phyloP scores from a whole-genome alignment of 1,140 invertebrate species.

The Adoxophyes honmai region DNA sequence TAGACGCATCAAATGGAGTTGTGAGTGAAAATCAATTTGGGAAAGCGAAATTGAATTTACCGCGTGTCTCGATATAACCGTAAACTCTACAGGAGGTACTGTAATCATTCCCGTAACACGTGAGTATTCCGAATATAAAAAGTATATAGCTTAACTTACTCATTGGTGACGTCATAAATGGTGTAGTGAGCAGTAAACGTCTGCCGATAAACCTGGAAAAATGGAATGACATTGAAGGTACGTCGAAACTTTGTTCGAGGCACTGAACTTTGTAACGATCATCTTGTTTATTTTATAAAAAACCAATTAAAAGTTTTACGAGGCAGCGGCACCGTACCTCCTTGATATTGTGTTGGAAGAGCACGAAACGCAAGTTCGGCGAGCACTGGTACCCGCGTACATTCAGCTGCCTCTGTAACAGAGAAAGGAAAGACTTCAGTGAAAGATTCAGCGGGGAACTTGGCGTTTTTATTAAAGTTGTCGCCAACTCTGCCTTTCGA shows the following conservation, averaged over 20 bases:
- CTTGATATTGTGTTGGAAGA: slow-evolving; percentile 92
- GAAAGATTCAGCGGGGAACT: background rate
- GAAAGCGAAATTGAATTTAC: slow-evolving; percentile 34
- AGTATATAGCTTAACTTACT: slow-evolving; percentile 79
- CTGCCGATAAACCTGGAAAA: slow-evolving; percentile 86
- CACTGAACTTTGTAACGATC: slow-evolving; percentile 25
- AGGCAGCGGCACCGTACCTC: slow-evolving; percentile 79
- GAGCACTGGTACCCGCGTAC: slow-evolving; percentile 90
- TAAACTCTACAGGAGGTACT: slow-evolving; percentile 24
- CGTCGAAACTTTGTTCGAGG: slow-evolving; percentile 5
- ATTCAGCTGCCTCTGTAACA: slow-evolving; percentile 87
- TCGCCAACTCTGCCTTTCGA: slow-evolving; percentile 5
- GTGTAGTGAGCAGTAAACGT: slow-evolving; percentile 90
- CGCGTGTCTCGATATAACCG: slow-evolving; percentile 7
- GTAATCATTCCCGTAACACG: slow-evolving; percentile 21
- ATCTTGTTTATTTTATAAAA: slow-evolving; percentile 28
- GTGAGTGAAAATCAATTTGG: slow-evolving; percentile 33
- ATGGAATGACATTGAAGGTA: slow-evolving; percentile 24
- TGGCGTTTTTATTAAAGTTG: slow-evolving; percentile 5
- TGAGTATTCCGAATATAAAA: slow-evolving; percentile 22
- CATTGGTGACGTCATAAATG: slow-evolving; percentile 90
- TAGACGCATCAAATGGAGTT: slow-evolving; percentile 19
- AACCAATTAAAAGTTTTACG: slow-evolving; percentile 36
- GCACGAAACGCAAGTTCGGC: slow-evolving; percentile 86
- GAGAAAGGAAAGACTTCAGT: slow-evolving; percentile 22